These are phyloP conservation scores for Saccopteryx bilineata DNA, from an alignment of 2,113 vertebrate species.

Conservation along the genomic window DNA sequence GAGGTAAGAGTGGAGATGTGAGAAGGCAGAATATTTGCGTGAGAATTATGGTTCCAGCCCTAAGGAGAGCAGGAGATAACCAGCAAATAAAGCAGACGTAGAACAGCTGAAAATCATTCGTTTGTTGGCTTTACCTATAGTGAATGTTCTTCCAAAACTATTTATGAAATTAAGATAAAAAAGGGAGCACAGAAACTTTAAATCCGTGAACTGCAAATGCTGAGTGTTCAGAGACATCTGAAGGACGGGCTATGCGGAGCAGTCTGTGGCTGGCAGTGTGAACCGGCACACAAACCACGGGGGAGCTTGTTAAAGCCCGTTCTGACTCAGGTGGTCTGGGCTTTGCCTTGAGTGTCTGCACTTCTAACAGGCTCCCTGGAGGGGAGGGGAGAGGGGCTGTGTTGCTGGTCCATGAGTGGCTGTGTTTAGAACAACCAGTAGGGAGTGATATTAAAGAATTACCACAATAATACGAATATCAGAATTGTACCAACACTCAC, in stretches of 20 bases:
- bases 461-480: neutral
- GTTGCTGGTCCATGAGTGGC: neutral
- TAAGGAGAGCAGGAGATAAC: neutral
- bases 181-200: neutral
- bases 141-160: neutral
- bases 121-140: neutral
- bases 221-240: neutral
- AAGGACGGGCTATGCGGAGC: neutral
- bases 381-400: no score
- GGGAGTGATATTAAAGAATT: neutral
- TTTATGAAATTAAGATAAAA: constrained; percentile 16
- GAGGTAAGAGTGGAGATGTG: neutral
- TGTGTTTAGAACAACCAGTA: neutral
- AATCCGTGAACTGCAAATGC: neutral
- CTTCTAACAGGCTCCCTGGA: neutral
- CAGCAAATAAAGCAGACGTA: neutral
- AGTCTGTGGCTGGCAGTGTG: neutral
- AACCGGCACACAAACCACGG: neutral
- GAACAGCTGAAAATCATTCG: neutral
- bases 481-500: neutral
- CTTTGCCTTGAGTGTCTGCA: neutral
- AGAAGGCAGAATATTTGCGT: neutral
- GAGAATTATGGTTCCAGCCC: neutral
- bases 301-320: neutral
- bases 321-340: neutral